Base-by-base conservation (phyloP, 2,113 vertebrate genomes). In the Podocnemis expansa region DNA sequence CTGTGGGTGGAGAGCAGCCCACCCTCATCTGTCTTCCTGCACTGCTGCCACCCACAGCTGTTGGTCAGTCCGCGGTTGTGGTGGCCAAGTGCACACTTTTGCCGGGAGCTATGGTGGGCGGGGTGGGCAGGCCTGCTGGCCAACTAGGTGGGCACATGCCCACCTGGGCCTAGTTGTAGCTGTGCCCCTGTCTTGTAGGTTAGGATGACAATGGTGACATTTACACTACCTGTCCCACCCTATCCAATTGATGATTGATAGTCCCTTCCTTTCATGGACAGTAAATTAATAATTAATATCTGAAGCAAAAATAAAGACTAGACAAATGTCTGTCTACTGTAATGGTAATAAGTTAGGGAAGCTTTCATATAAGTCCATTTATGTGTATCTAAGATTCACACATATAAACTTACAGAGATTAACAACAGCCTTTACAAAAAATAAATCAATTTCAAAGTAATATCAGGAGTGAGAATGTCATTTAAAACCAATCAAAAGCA, bases 401-500 rank as follows among this genome's bases (percentile, higher is more conserved):
- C 3, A 84, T 93, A n/a, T 75, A 79, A 83, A 89, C 13, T 75
- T 45, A 52, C 73, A 54, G 87, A 55, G 80, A 21, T 78, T 73
- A 93, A 51, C 85, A 88, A 90, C 22, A 83, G 58, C 4, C 29
- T 92, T 56, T 84, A 38, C 3, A 21, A 9, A 78, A 89, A 90
- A 4, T 85, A 85, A 91, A 52, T 21, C 13, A 24, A 86, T 90
- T 49, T 86, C 52, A 55, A 87, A 92, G 60, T 90, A 49, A 88
- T 43, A 94, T 2, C 21, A 95, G 58, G 89, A 92, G 25, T 73
- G 83, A 47, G 34, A 96, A 89, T 96, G 90, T 87, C 81, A n/a
- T 58, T 55, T 93, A 93, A 95, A 97, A 75, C 10, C 34, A 75
- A 3, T 52, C 31, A 88, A 87, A 92, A 6, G 11, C 89, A 95